Evolutionary conservation across 1,140 invertebrate species (phyloP).

Genomic region (Tetragonula clypearis): DNA sequence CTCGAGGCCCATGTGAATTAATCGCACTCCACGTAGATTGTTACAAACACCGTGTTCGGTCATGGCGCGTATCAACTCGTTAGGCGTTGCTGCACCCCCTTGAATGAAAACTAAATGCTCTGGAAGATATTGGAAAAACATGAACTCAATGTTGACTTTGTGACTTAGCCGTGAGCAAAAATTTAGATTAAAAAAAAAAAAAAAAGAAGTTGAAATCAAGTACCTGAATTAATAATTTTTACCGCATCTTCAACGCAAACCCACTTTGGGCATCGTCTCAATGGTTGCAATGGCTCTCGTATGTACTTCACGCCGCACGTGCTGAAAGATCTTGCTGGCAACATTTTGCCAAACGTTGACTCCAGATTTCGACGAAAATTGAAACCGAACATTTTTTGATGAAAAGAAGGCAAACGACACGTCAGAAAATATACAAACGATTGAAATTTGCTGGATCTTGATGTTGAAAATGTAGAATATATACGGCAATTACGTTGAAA

Average conservation of each 20-base stretch:
- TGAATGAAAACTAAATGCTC: slow-evolving; percentile 92
- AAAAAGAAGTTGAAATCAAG: too few relatives aligned
- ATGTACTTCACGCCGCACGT: slow-evolving; percentile 50
- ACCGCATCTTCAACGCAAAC: slow-evolving; percentile 76
- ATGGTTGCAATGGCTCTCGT: slow-evolving; percentile 76
- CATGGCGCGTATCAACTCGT: slow-evolving; percentile 89
- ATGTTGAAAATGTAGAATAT: neutral
- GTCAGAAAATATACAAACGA: slow-evolving; percentile 9
- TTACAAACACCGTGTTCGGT: slow-evolving; percentile 89
- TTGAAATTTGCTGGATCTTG: neutral
- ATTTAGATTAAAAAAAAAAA: neutral
- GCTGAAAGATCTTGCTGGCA: slow-evolving; percentile 44
- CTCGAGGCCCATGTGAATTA: slow-evolving; percentile 96
- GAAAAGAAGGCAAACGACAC: neutral
- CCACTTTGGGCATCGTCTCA: slow-evolving; percentile 76
- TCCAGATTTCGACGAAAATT: slow-evolving; percentile 55
- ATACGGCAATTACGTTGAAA: slow-evolving; percentile 48
- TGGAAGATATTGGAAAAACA: slow-evolving; percentile 81
- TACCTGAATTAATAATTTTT: slow-evolving; percentile 76
- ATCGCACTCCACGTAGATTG: slow-evolving; percentile 87
- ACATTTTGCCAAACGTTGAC: slow-evolving; percentile 43
- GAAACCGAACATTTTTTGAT: slow-evolving; percentile 58
- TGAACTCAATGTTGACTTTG: neutral
- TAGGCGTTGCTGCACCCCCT: slow-evolving; percentile 95
- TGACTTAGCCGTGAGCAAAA: too few relatives aligned